Base-by-base conservation (phyloP, 2,113 vertebrate species). In the Rhynchomys soricoides region DNA sequence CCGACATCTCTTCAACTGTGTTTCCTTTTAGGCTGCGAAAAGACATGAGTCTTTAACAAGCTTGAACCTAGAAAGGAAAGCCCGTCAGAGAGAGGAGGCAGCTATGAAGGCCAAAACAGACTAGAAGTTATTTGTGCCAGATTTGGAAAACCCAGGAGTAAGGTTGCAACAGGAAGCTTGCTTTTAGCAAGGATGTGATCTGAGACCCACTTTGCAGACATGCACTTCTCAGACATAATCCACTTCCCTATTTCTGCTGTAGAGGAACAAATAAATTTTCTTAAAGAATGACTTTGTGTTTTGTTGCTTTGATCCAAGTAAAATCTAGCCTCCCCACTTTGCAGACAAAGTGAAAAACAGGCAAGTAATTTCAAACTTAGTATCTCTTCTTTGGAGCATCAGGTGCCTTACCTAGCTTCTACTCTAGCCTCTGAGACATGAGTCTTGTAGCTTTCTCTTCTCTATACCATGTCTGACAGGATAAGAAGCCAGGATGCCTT, bases 21-120 rank as follows among this genome's bases (percentile, higher is more conserved):
- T 95, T 91, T 88, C 70, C 29, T 57, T 98, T 64, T 97, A 99
- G 99, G 99, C 99, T 87, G 86, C 70, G 1, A 78, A 95, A 79
- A 98, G 99, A 86, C 92, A 99, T 0, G 99, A 99, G 96, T 98
- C 98, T 57, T 98, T 99, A 93, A 97, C 98, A 0, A 88, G 8
- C 43, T 37, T 97, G 1, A 99, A 99, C 98, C 59, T 99, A 96
- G 98, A 99, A 97, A 99, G 97, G 98, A 99, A 99, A 97, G 99
- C 99, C 59, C 98, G 79, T 17, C 98, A 97, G 98, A 99, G 89
- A 98, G 98, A 92, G 0, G 98, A 98, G 96, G 45, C 91, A 90
- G 85, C 93, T 64, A 1, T 97, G 94, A 97, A 97, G 31, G 94
- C 86, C 96, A 98, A 95, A 95, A 29, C 97, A 40, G 97, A 98